Percentiles rank a stretch among this genome's conserved stretches.
These are phyloP conservation scores for Sebastes goodei DNA, from an alignment of 2,797 vertebrate species.

Conservation along the genomic window DNA sequence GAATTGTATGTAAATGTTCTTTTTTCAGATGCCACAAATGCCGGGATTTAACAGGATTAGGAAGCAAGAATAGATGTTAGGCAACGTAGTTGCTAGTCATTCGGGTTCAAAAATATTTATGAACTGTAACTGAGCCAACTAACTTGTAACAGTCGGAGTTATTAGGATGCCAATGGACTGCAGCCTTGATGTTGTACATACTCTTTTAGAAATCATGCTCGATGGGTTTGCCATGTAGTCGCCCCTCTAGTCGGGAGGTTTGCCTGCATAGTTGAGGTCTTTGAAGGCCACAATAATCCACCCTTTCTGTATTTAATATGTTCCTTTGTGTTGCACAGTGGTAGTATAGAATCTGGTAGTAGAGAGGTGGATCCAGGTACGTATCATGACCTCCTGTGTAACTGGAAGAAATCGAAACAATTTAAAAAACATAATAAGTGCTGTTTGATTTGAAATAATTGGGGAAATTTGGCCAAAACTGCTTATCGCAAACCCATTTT, in stretches of 20 bases:
- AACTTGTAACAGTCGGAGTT: constrained; percentile 47
- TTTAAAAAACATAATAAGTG: neutral
- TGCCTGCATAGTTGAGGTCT: constrained; percentile 34
- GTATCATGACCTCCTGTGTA: constrained; percentile 31
- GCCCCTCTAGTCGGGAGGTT: constrained; percentile 9
- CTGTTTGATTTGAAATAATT: constrained; percentile 25
- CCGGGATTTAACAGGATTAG: constrained; percentile 30
- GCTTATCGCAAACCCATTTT: constrained; percentile 1
- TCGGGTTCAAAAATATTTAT: constrained; percentile 67
- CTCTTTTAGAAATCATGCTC: constrained; percentile 35
- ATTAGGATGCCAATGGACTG: constrained; percentile 69
- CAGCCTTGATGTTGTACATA: constrained; percentile 74
- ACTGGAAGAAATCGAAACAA: constrained; percentile 37
- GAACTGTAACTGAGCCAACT: constrained; percentile 83
- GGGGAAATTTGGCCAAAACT: constrained; percentile 13
- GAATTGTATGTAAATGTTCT: constrained; percentile 24
- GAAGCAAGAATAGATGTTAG: constrained; percentile 49
- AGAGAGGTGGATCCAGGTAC: constrained; percentile 46
- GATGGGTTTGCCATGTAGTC: constrained; percentile 29
- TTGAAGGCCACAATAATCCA: constrained; percentile 9
- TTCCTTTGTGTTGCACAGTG: constrained; percentile 54
- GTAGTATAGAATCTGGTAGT: constrained; percentile 50
- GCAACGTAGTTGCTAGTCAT: constrained; percentile 38
- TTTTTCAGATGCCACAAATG: constrained; percentile 28
- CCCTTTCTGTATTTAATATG: constrained; percentile 42